These are phyloP conservation scores for Nasua narica DNA, from an alignment of 2,797 vertebrate species.

Conservation along the genomic window DNA sequence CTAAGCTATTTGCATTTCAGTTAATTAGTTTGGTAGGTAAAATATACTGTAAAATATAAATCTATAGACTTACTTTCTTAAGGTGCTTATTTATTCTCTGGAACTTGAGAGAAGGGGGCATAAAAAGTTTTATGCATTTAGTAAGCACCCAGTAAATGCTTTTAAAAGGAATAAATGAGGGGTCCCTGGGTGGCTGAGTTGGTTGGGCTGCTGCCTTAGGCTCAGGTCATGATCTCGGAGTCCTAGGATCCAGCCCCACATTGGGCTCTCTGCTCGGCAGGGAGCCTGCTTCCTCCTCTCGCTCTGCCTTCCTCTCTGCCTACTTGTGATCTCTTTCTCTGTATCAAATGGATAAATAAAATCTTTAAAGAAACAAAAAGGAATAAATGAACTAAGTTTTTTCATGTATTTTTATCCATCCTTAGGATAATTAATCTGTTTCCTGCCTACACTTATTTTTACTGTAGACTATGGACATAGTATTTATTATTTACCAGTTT, in stretches of 20 bases:
- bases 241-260: too few relatives aligned
- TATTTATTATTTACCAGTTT: neutral
- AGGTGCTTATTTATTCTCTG: neutral
- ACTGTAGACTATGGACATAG: neutral
- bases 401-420: neutral
- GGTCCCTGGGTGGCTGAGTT: too few relatives aligned
- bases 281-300: too few relatives aligned
- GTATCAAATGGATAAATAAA: too few relatives aligned
- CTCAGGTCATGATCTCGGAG: too few relatives aligned
- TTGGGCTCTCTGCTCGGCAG: too few relatives aligned
- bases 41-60: neutral
- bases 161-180: conserved; percentile 17
- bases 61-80: neutral
- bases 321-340: too few relatives aligned
- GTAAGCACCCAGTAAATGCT: neutral
- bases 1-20: neutral
- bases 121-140: neutral
- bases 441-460: neutral
- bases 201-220: too few relatives aligned
- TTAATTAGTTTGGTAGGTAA: neutral
- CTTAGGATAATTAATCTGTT: neutral
- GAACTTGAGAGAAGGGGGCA: neutral
- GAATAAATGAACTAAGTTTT: neutral
- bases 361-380: too few relatives aligned
- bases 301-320: too few relatives aligned